A percentile compares a stretch with the other conserved stretches of the same genome.
These are phyloP conservation scores for Bettongia penicillata DNA, from an alignment of 2,113 vertebrate genomes.

Conservation along the genomic window DNA sequence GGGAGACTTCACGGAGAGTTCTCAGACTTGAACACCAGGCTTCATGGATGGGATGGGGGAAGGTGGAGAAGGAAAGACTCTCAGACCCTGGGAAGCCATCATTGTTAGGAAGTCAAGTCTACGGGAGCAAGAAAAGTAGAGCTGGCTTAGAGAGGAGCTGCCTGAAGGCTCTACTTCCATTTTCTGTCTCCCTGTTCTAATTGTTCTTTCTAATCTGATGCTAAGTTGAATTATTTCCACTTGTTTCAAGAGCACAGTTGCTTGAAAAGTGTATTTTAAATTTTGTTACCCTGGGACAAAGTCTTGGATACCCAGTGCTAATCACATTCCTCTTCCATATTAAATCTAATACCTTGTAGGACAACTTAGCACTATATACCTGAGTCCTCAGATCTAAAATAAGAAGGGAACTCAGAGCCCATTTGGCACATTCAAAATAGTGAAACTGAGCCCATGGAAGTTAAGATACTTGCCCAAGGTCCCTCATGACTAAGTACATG, in stretches of 20 bases:
- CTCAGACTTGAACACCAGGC: neutral
- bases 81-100: neutral
- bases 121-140: neutral
- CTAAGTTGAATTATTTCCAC: neutral
- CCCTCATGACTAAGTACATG: neutral
- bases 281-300: neutral
- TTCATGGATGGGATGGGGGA: neutral
- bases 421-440: neutral
- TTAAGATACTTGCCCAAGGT: neutral
- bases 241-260: neutral
- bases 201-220: neutral
- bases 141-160: neutral
- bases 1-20: neutral
- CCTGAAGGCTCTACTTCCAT: neutral
- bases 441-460: neutral
- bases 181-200: neutral
- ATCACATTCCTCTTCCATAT: neutral
- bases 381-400: neutral
- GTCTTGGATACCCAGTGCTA: neutral
- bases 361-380: conserved; percentile 33
- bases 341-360: conserved; percentile 38
- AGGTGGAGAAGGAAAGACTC: neutral
- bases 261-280: neutral
- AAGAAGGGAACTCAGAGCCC: neutral
- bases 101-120: neutral